phyloP scores from a whole-genome alignment of 2,797 vertebrate species.

The Tragopan temminckii region DNA sequence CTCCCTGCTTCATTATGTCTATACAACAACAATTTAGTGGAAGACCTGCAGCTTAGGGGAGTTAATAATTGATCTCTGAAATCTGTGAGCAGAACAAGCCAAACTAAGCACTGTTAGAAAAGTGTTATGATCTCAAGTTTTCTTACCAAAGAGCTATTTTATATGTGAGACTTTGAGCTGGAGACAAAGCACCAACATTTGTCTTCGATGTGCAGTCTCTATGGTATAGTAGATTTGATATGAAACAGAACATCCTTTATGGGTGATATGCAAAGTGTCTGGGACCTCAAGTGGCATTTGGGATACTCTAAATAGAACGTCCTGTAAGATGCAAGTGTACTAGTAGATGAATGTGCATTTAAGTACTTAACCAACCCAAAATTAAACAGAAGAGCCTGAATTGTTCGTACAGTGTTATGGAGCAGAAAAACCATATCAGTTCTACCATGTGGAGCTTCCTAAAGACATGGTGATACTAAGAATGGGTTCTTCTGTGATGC shows the following conservation, averaged over 20 bases:
- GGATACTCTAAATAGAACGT: background rate
- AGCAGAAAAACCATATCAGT: background rate
- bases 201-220: fast-evolving
- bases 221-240: background rate
- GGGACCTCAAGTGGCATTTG: background rate
- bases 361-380: background rate
- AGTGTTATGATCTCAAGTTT: background rate
- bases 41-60: background rate
- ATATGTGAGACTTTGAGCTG: background rate
- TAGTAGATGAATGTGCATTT: background rate
- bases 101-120: background rate
- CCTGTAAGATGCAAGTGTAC: background rate
- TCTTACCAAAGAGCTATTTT: background rate
- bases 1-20: background rate
- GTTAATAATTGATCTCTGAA: background rate
- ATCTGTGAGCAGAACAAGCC: background rate
- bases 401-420: background rate
- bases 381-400: background rate
- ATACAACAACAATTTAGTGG: background rate
- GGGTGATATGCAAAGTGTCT: fast-evolving
- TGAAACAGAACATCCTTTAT: background rate
- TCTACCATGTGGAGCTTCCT: background rate
- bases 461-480: background rate
- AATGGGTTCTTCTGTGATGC: background rate
- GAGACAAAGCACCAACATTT: background rate